Base-by-base conservation (phyloP, 2,797 vertebrate species). In the Onychomys arenicola region DNA sequence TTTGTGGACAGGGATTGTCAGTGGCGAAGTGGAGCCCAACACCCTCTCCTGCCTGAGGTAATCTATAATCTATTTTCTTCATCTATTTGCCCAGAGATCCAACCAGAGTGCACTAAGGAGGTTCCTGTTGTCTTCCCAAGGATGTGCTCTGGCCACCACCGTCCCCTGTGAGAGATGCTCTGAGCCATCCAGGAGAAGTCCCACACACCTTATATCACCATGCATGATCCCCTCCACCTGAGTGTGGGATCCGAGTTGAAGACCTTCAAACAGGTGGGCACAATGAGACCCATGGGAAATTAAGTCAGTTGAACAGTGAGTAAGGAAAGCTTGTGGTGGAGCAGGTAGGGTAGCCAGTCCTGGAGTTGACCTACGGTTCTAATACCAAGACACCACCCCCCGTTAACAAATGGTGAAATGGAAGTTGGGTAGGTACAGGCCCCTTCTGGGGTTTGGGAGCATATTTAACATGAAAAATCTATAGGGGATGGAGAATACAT, bases 81-180 rank as follows among this genome's bases (percentile, higher is more conserved):
- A 43, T 21, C 27, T 4, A 2, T 2, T 12, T 63, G 27, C 23
- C 69, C 59, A 43, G 23, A 16, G 0, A 14, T 25, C 21, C 21
- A 34, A 40, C 11, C 49, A 71, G 75, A 59, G 9, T 43, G 40
- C 69, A 63, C 17, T 7, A n/a, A 17, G 2, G 14, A 23, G 12
- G 25, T 4, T 61, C 4, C 43, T 12, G 13, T 8, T 1, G 1
- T 5, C 46, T 55, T 29, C 19, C 27, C 40, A 23, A 34, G 81
- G 23, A 16, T 1, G 8, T 0, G 0, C 32, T 27, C 40, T 11
- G 11, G 19, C 4, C 1, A 5, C 27, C 3, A 3, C 1, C 37
- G 2, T 0, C 5, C 46, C 40, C 0, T 1, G 1, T 12, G 0
- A 82, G 73, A 75, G 0, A 23, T 11, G 82, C 59, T 75, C 87